A percentile compares a stretch with the other conserved stretches of the same genome.
Conservation (phyloP, 2,113 vertebrate species). For the Pitta sordida region DNA sequence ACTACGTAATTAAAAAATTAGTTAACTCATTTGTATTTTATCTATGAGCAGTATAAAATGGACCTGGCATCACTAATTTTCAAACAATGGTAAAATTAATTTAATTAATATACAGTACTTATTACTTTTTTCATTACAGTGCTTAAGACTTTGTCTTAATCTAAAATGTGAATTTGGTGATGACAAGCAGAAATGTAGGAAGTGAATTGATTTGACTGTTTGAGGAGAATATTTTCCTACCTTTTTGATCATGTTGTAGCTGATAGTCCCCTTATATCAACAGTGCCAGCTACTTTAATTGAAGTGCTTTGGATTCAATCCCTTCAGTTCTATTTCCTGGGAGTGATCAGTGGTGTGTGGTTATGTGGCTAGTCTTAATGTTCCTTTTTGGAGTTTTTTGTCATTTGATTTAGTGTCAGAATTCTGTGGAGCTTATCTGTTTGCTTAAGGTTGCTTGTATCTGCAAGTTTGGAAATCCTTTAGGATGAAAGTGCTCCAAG, state of each 20-base stretch:
- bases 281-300: neutral
- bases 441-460: neutral
- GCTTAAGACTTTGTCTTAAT: neutral
- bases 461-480: neutral
- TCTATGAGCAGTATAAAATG: neutral
- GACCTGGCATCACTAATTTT: neutral
- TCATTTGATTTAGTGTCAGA: neutral
- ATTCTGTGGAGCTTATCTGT: neutral
- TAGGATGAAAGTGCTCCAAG: neutral
- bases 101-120: neutral
- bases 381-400: neutral
- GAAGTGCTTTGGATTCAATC: neutral
- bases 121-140: neutral
- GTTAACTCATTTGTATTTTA: neutral
- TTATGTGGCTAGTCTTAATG: neutral
- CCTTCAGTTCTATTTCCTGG: neutral
- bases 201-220: neutral
- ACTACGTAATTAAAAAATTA: neutral
- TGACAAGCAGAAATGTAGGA: neutral
- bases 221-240: neutral
- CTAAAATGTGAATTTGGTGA: constrained; percentile 1
- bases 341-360: neutral
- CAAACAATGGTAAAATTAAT: neutral
- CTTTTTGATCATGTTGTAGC: neutral
- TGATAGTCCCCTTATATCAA: neutral